Conservation (phyloP, 2,797 vertebrate species). For the Mallotus villosus region DNA sequence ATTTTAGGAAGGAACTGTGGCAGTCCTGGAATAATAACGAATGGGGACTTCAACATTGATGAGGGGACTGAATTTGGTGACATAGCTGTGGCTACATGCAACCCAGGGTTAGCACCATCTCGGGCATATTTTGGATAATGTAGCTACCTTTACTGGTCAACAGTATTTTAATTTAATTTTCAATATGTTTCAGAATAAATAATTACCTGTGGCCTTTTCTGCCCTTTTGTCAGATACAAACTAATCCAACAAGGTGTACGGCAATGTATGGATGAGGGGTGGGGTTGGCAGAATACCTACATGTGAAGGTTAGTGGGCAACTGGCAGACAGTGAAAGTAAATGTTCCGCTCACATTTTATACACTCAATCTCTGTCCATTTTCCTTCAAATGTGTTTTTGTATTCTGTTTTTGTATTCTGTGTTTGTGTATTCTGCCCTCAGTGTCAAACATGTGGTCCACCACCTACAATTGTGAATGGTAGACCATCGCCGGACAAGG, state of each 20-base stretch:
- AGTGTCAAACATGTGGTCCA: conserved; percentile 37
- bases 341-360: too few species aligned
- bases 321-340: too few species aligned
- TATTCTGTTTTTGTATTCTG: too few species aligned
- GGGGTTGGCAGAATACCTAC: rapidly evolving
- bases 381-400: background rate
- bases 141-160: background rate
- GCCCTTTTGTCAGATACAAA: background rate
- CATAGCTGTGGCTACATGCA: background rate
- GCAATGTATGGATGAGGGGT: background rate
- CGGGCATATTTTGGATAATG: background rate
- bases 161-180: background rate
- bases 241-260: too few species aligned
- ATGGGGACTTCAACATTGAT: rapidly evolving
- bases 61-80: conserved; percentile 37
- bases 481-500: rapidly evolving
- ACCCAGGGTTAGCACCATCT: conserved; percentile 10
- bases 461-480: rapidly evolving
- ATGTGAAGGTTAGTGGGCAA: conserved; percentile 58
- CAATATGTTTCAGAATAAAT: background rate
- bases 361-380: background rate
- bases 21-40: rapidly evolving
- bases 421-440: conserved; percentile 16
- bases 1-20: conserved; percentile 47
- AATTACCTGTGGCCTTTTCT: background rate